Evolutionary conservation across 2,888 invertebrate genomes (phyloP).

Genomic region (Prosopocoilus inquinatus): DNA sequence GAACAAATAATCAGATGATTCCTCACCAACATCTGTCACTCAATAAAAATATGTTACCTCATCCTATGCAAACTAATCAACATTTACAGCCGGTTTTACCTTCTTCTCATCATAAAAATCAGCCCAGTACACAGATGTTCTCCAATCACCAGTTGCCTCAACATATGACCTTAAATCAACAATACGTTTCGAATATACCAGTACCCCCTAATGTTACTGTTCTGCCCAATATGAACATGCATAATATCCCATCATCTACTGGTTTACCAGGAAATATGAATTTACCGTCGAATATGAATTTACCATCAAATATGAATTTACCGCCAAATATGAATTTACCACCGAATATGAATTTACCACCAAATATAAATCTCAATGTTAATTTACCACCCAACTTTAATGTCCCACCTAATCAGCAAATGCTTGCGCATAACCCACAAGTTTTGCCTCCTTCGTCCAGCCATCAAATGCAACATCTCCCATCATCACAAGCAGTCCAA

Average conservation of each 20-base stretch:
- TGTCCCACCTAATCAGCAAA: slow-evolving; percentile 19
- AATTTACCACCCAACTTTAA: slow-evolving; percentile 22
- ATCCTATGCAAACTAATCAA: slow-evolving; percentile 6
- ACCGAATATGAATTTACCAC: slow-evolving; percentile 12
- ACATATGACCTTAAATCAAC: neutral
- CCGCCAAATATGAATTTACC: too few species aligned
- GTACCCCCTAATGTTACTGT: slow-evolving; percentile 3
- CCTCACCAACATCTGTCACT: slow-evolving; percentile 33
- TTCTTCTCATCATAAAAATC: slow-evolving; percentile 15
- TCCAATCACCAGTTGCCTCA: neutral
- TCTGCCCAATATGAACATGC: slow-evolving; percentile 12
- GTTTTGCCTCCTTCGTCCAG: neutral
- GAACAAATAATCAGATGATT: slow-evolving; percentile 29
- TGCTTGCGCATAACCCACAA: too few species aligned
- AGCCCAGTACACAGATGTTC: slow-evolving; percentile 12
- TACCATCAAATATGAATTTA: neutral
- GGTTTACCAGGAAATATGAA: slow-evolving; percentile 13
- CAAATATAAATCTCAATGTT: slow-evolving; percentile 9
- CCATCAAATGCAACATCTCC: slow-evolving; percentile 3
- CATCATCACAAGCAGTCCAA: neutral
- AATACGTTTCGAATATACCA: neutral
- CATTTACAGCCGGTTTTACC: slow-evolving; percentile 1
- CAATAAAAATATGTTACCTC: slow-evolving; percentile 3
- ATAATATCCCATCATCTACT: slow-evolving; percentile 21
- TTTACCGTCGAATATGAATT: slow-evolving; percentile 24